Evolutionary conservation across 2,797 vertebrate genomes (phyloP).

Genomic region (Semotilus atromaculatus): DNA sequence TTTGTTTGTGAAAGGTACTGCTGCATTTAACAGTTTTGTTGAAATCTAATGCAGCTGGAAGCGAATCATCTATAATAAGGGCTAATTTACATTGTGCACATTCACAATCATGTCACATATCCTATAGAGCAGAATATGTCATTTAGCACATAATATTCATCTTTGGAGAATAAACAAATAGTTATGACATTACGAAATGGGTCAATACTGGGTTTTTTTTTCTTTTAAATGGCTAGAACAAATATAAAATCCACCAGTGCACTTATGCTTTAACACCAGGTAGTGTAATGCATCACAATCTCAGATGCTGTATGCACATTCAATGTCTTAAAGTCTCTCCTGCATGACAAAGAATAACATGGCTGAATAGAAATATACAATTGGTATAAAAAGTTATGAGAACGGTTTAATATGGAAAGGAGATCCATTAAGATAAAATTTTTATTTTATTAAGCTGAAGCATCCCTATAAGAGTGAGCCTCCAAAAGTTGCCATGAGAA

Average conservation of each 20-base stretch:
- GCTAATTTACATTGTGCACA: conserved; percentile 25
- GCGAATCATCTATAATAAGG: conserved; percentile 30
- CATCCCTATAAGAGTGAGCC: conserved; percentile 3
- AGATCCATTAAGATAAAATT: background rate
- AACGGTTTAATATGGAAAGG: background rate
- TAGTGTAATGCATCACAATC: background rate
- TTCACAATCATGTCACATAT: conserved; percentile 25
- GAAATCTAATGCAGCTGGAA: conserved; percentile 22
- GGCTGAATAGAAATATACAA: background rate
- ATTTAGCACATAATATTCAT: conserved; percentile 24
- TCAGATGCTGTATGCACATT: conserved; percentile 28
- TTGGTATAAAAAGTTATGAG: background rate
- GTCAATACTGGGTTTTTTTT: background rate
- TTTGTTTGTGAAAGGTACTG: conserved; percentile 36
- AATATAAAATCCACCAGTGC: background rate
- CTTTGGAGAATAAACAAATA: conserved; percentile 44
- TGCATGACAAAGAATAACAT: conserved; percentile 1
- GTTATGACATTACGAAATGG: conserved; percentile 19
- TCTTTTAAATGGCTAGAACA: conserved; percentile 8
- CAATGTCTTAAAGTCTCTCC: conserved; percentile 59
- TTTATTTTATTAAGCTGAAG: conserved; percentile 14
- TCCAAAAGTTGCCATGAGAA: conserved; percentile 9
- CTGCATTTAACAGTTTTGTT: conserved; percentile 32
- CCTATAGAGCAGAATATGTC: conserved; percentile 21
- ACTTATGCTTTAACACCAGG: background rate